phyloP scores from a whole-genome alignment of 1,140 invertebrate species.

The Ceratoteleas bidentatus region DNA sequence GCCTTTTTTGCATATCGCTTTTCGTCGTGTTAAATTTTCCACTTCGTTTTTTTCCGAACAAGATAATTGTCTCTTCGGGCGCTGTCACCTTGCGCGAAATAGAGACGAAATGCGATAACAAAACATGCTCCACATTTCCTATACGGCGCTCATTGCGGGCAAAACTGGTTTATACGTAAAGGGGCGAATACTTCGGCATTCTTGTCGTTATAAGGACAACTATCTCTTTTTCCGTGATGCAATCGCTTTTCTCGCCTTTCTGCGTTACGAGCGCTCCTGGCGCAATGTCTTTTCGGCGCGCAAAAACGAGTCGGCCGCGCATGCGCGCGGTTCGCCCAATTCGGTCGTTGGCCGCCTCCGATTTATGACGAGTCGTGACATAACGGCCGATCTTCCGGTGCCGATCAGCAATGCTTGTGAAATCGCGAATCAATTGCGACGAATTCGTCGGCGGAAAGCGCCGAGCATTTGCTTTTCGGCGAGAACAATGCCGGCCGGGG shows the following conservation, averaged over 20 bases:
- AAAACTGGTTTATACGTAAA: slow-evolving; percentile 67
- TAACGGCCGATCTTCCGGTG: too few species aligned
- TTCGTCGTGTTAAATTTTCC: too few species aligned
- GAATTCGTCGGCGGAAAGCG: too few species aligned
- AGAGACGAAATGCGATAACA: slow-evolving; percentile 65
- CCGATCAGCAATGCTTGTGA: too few species aligned
- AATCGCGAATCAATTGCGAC: too few species aligned
- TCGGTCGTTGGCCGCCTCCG: too few species aligned
- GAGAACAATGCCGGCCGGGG: too few species aligned
- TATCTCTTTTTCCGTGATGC: slow-evolving; percentile 77
- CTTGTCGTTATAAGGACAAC: slow-evolving; percentile 71
- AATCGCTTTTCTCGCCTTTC: slow-evolving; percentile 75
- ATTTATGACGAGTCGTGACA: too few species aligned
- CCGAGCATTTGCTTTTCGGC: too few species aligned
- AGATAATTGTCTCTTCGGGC: slow-evolving; percentile 13
- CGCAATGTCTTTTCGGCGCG: slow-evolving; percentile 57
- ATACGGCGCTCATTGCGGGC: slow-evolving; percentile 49
- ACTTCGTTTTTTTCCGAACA: too few species aligned
- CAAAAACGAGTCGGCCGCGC: slow-evolving; percentile 25
- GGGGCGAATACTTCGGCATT: slow-evolving; percentile 68
- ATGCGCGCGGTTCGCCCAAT: too few species aligned
- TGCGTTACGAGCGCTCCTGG: slow-evolving; percentile 57
- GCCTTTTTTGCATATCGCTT: too few species aligned
- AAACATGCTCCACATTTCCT: slow-evolving; percentile 72
- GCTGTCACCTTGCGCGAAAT: slow-evolving; percentile 2